Evolutionary conservation across 2,797 vertebrate species (phyloP).

Genomic region (Dromococcyx pavoninus): DNA sequence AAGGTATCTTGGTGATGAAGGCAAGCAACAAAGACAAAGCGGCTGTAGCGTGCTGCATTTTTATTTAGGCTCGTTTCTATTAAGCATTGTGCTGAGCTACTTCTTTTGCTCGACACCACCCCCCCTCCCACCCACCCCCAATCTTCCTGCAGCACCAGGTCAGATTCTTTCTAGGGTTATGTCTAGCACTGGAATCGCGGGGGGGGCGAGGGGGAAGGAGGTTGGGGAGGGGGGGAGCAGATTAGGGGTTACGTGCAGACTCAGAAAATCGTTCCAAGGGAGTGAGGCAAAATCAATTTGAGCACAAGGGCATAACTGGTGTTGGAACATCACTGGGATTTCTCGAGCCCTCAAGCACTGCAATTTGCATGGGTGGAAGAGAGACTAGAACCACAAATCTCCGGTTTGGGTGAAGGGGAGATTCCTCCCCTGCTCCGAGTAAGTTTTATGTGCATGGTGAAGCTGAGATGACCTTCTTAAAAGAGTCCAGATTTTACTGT

Average conservation of each 20-base stretch:
- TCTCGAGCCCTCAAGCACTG: constrained; percentile 60
- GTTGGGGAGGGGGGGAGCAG: neutral
- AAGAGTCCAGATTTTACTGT: constrained; percentile 14
- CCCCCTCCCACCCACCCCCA: neutral
- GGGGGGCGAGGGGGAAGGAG: neutral
- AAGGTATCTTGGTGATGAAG: constrained; percentile 75
- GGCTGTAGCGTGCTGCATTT: constrained; percentile 65
- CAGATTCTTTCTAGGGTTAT: constrained; percentile 59
- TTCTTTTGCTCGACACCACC: constrained; percentile 19
- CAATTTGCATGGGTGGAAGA: constrained; percentile 57
- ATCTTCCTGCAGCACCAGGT: constrained; percentile 22
- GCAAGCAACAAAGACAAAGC: constrained; percentile 68
- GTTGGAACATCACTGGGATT: constrained; percentile 57
- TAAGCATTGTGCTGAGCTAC: constrained; percentile 55
- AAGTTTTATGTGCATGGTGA: constrained; percentile 47
- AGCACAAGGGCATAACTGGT: constrained; percentile 72
- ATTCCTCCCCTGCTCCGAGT: constrained; percentile 45
- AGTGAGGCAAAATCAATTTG: constrained; percentile 71
- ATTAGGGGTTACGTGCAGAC: constrained; percentile 51
- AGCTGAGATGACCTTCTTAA: constrained; percentile 35
- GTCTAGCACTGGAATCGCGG: neutral
- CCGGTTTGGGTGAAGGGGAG: constrained; percentile 42
- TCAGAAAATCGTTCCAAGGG: constrained; percentile 67
- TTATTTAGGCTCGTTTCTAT: constrained; percentile 57
- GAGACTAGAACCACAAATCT: constrained; percentile 67